These are phyloP conservation scores for Synanceia verrucosa DNA, from an alignment of 2,797 vertebrate genomes.

Conservation along the genomic window DNA sequence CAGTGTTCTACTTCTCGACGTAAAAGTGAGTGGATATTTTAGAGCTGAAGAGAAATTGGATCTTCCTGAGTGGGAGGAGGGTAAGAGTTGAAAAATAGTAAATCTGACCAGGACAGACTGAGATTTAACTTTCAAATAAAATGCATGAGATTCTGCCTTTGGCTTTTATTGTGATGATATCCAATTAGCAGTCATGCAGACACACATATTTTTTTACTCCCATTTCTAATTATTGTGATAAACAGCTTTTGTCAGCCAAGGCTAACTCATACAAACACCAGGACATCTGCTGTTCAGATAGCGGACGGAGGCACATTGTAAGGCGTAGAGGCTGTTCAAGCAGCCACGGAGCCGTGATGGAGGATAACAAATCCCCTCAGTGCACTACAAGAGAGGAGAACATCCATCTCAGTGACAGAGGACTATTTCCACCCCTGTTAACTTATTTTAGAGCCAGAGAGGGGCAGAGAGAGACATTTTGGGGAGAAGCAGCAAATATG, in stretches of 20 bases:
- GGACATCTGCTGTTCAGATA: constrained; percentile 64
- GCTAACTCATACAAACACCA: constrained; percentile 43
- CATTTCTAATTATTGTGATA: constrained; percentile 59
- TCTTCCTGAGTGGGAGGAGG: neutral
- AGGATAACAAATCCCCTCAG: constrained; percentile 63
- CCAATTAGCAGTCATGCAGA: constrained; percentile 29
- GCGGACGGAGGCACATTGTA: constrained; percentile 39
- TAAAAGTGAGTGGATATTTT: constrained; percentile 9
- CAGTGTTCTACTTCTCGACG: neutral
- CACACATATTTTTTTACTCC: constrained; percentile 5
- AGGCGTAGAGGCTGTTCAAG: constrained; percentile 28
- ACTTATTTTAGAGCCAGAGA: constrained; percentile 58
- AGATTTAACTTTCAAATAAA: constrained; percentile 19
- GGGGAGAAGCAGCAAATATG: constrained; percentile 14
- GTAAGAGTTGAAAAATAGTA: neutral
- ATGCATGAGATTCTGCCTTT: constrained; percentile 4
- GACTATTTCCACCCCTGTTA: constrained; percentile 64
- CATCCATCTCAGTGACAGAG: constrained; percentile 67
- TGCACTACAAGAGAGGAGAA: constrained; percentile 47
- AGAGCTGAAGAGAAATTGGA: constrained; percentile 19
- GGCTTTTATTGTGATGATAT: constrained; percentile 19
- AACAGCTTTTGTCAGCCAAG: constrained; percentile 61
- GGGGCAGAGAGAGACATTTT: constrained; percentile 33
- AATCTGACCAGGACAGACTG: neutral
- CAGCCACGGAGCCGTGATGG: constrained; percentile 37